Evolutionary conservation across 2,797 vertebrate genomes (phyloP).

Genomic region (Kryptolebias ocellatus): DNA sequence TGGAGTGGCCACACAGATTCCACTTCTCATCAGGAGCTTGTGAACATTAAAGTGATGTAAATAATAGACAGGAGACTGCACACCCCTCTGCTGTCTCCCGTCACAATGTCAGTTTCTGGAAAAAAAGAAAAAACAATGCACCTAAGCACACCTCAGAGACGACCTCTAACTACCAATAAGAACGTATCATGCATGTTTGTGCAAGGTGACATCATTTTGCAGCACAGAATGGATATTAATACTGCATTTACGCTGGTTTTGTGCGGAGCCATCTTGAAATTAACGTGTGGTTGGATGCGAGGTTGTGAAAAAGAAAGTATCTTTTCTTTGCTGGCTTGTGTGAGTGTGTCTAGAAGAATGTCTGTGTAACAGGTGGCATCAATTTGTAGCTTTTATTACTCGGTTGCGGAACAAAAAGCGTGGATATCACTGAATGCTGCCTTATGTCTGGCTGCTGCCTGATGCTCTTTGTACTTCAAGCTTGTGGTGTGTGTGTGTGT

Average conservation of each 20-base stretch:
- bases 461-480: conserved; percentile 19
- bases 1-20: too few species aligned
- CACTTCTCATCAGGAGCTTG: too few species aligned
- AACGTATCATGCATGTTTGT: too few species aligned
- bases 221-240: too few species aligned
- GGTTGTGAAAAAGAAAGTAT: not conserved
- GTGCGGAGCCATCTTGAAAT: not conserved
- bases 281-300: conserved; percentile 1
- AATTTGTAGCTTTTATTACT: conserved; percentile 53
- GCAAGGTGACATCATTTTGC: too few species aligned
- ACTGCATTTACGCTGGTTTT: conserved; percentile 4
- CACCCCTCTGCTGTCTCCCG: too few species aligned
- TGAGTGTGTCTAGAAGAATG: conserved; percentile 37
- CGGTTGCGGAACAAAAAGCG: conserved; percentile 54
- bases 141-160: too few species aligned
- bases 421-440: conserved; percentile 50
- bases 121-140: too few species aligned
- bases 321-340: not conserved
- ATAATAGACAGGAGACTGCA: too few species aligned
- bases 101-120: too few species aligned
- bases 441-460: conserved; percentile 47
- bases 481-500: conserved; percentile 33
- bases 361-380: conserved; percentile 72
- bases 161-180: too few species aligned
- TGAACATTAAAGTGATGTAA: too few species aligned